Percentiles rank a stretch among this genome's conserved stretches.
Evolutionary conservation across 2,888 invertebrate genomes (phyloP).

Genomic region (Parthenolecanium corni): DNA sequence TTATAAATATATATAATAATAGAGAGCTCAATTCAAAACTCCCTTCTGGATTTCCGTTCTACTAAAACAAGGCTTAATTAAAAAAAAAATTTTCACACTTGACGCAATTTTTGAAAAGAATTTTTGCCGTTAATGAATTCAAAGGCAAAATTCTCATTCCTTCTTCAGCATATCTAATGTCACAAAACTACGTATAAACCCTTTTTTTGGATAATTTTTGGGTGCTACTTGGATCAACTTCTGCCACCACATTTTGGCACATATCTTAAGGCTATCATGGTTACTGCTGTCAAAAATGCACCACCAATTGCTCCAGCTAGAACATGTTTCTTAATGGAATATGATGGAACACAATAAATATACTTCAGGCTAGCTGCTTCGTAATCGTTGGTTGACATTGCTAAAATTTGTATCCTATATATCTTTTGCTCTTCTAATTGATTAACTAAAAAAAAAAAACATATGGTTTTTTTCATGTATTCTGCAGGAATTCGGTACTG

Average conservation of each 20-base stretch:
- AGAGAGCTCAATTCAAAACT: too few species aligned
- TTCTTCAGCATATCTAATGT: too few species aligned
- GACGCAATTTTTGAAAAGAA: too few species aligned
- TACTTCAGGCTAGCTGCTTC: constrained; percentile 52
- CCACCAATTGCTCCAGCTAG: constrained; percentile 60
- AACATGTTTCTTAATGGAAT: constrained; percentile 51
- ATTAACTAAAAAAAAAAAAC: constrained; percentile 44
- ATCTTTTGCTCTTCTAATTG: constrained; percentile 58
- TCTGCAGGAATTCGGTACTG: not conserved
- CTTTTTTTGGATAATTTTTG: too few species aligned
- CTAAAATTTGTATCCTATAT: constrained; percentile 63
- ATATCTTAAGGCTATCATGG: constrained; percentile 51
- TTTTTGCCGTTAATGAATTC: too few species aligned
- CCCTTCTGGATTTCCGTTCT: too few species aligned
- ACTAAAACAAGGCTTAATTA: too few species aligned
- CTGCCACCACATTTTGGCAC: constrained; percentile 38
- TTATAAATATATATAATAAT: too few species aligned
- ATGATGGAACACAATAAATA: constrained; percentile 55
- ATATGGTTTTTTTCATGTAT: not conserved
- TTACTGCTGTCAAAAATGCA: constrained; percentile 53
- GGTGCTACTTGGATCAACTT: too few species aligned
- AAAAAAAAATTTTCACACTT: too few species aligned
- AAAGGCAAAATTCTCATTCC: too few species aligned
- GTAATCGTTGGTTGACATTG: constrained; percentile 50
- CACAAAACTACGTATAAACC: too few species aligned